Evolutionary conservation across 2,888 invertebrate genomes (phyloP).

Genomic region (Spisula solida): DNA sequence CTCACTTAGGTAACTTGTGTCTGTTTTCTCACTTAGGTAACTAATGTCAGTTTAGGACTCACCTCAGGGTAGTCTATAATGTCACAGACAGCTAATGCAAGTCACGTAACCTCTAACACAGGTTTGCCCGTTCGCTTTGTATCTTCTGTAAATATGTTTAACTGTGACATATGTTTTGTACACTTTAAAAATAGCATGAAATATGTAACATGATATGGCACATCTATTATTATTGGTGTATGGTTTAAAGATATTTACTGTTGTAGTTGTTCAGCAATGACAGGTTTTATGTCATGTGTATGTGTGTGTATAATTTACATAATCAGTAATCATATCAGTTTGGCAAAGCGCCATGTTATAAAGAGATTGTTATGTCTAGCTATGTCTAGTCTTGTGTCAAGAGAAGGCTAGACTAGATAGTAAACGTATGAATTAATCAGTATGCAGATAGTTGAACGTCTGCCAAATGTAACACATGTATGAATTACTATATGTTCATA

Average conservation of each 20-base stretch:
- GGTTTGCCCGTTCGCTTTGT: too few relatives aligned
- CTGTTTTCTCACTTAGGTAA: too few relatives aligned
- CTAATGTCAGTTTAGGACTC: too few relatives aligned
- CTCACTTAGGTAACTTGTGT: too few relatives aligned
- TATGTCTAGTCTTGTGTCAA: conserved; percentile 30
- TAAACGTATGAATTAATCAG: conserved; percentile 42
- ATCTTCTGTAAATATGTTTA: too few relatives aligned
- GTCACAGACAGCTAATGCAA: too few relatives aligned
- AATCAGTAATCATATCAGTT: conserved; percentile 20
- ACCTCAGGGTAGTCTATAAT: too few relatives aligned
- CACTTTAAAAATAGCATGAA: not conserved
- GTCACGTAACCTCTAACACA: too few relatives aligned
- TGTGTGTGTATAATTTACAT: conserved; percentile 24
- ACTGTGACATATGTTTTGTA: too few relatives aligned
- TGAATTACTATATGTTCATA: not conserved
- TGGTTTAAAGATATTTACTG: not conserved
- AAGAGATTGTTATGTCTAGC: conserved; percentile 35
- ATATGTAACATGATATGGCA: not conserved
- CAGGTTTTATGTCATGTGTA: conserved; percentile 1
- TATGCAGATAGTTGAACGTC: conserved; percentile 23
- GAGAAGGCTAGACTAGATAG: conserved; percentile 41
- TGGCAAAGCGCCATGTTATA: conserved; percentile 31
- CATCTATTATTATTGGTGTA: conserved; percentile 6
- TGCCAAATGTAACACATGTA: conserved; percentile 44
- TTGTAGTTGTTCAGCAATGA: not conserved